These are phyloP conservation scores for Herpailurus yagouaroundi DNA, from an alignment of 2,113 vertebrate species.

Conservation along the genomic window DNA sequence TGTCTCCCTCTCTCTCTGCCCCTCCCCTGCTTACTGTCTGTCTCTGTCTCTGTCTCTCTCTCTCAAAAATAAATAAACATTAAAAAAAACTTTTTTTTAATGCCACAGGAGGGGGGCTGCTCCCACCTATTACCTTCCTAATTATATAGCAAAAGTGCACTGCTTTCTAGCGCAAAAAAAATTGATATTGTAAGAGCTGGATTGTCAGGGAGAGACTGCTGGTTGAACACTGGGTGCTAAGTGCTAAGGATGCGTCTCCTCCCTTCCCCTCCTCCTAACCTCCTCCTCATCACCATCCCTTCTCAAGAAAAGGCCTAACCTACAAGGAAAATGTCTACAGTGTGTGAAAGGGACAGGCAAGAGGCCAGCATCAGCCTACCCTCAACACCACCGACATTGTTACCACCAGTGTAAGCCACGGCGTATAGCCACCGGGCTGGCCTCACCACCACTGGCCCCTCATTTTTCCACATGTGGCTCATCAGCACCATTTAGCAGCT, in stretches of 20 bases:
- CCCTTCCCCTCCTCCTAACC: neutral
- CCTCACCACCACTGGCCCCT: neutral
- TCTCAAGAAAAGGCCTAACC: neutral
- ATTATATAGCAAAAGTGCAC: neutral
- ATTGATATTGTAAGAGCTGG: neutral
- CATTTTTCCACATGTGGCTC: neutral
- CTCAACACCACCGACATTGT: neutral
- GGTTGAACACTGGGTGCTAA: neutral
- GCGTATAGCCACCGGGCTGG: neutral
- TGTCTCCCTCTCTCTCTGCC: too few relatives aligned
- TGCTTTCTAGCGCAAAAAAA: neutral
- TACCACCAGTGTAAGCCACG: accelerated
- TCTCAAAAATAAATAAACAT: too few relatives aligned
- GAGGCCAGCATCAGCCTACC: neutral
- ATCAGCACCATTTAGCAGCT: neutral
- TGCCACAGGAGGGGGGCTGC: too few relatives aligned
- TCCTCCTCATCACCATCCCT: neutral
- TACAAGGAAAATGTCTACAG: neutral
- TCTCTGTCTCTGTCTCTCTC: too few relatives aligned
- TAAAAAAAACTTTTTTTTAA: too few relatives aligned
- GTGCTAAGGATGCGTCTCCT: neutral
- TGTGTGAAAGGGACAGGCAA: neutral
- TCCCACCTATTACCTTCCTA: neutral
- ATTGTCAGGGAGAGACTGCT: neutral
- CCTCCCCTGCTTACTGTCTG: too few relatives aligned